Conservation (phyloP, 2,797 vertebrate genomes). For the Scolopax rusticola region DNA sequence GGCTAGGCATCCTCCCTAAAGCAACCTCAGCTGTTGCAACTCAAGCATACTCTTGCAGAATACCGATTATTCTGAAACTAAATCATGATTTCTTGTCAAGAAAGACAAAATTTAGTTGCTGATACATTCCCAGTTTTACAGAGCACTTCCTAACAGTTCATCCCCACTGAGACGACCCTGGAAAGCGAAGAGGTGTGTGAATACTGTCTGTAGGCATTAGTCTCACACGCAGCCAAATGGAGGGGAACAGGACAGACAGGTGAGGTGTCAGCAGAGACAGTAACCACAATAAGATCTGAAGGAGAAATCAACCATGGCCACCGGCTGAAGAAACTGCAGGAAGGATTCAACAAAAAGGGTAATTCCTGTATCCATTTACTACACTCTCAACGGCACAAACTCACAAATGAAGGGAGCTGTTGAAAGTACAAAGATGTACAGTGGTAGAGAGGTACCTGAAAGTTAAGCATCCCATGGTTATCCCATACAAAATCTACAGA, state of each 20-base stretch:
- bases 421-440: not conserved
- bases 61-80: slow-evolving; percentile 36
- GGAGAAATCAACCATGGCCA: slow-evolving; percentile 53
- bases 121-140: not conserved
- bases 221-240: not conserved
- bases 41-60: slow-evolving; percentile 40
- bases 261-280: slow-evolving; percentile 58
- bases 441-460: not conserved
- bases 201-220: slow-evolving; percentile 50
- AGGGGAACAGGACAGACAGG: slow-evolving; percentile 59
- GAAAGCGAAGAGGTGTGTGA: slow-evolving; percentile 15
- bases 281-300: slow-evolving; percentile 44
- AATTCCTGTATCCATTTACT: not conserved
- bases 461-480: not conserved
- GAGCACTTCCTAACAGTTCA: slow-evolving; percentile 1
- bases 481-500: not conserved
- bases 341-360: not conserved
- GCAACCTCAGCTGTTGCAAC: slow-evolving; percentile 50
- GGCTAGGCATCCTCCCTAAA: slow-evolving; percentile 27
- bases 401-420: not conserved
- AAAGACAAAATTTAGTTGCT: slow-evolving; percentile 32
- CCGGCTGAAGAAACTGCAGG: not conserved
- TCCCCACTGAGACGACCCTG: slow-evolving; percentile 2
- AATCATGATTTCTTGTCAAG: slow-evolving; percentile 41
- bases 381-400: not conserved